These are phyloP conservation scores for Parnassius orleans DNA, from an alignment of 2,888 invertebrate genomes.

Conservation along the genomic window DNA sequence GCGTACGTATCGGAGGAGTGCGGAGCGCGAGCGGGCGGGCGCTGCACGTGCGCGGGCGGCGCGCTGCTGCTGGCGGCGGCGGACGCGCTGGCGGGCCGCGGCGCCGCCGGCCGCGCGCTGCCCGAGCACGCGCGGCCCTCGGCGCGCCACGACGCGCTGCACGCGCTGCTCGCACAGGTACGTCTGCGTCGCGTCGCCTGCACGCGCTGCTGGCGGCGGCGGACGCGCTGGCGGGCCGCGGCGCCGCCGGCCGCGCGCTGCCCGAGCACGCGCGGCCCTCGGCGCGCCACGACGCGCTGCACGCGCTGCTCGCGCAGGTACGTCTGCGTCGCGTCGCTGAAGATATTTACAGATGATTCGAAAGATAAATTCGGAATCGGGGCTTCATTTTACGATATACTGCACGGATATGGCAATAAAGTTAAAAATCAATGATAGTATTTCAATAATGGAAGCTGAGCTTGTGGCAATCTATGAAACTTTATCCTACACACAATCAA, in stretches of 20 bases:
- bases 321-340: too few relatives aligned
- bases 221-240: slow-evolving; percentile 87
- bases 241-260: slow-evolving; percentile 84
- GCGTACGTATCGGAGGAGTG: slow-evolving; percentile 60
- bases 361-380: too few relatives aligned
- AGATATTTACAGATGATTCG: too few relatives aligned
- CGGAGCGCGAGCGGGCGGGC: slow-evolving; percentile 28
- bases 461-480: too few relatives aligned
- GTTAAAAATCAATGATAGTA: too few relatives aligned
- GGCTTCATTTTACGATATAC: too few relatives aligned
- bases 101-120: slow-evolving; percentile 84
- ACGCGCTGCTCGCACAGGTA: slow-evolving; percentile 53
- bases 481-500: too few relatives aligned
- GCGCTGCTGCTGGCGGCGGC: slow-evolving; percentile 87
- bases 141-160: slow-evolving; percentile 82
- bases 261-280: slow-evolving; percentile 77
- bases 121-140: slow-evolving; percentile 77
- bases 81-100: slow-evolving; percentile 87
- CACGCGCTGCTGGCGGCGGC: slow-evolving; percentile 83
- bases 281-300: slow-evolving; percentile 82
- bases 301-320: slow-evolving; percentile 53
- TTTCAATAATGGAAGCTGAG: too few relatives aligned
- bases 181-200: slow-evolving; percentile 25
- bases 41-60: slow-evolving; percentile 81
- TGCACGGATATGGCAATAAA: too few relatives aligned